Conservation (phyloP, 2,888 invertebrate species). For the Lordiphosa andalusiaca region DNA sequence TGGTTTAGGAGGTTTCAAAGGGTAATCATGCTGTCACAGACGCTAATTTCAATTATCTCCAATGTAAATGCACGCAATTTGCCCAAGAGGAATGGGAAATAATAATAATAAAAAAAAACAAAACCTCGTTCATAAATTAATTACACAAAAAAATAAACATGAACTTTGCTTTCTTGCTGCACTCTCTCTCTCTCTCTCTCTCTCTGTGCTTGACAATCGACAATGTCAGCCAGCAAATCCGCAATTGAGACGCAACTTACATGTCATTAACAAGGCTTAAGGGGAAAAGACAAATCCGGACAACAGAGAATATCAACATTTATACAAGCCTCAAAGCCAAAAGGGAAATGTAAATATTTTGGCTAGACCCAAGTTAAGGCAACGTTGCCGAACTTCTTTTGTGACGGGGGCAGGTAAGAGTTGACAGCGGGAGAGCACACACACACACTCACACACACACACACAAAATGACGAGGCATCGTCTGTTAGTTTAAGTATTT, state of each 20-base stretch:
- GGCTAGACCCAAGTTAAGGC: constrained; percentile 16
- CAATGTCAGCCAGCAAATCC: constrained; percentile 69
- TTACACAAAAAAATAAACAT: constrained; percentile 19
- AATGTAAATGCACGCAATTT: constrained; percentile 68
- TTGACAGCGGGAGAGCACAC: background rate
- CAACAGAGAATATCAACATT: constrained; percentile 25
- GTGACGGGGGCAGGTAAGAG: background rate
- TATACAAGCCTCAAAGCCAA: constrained; percentile 37
- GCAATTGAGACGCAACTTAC: constrained; percentile 73
- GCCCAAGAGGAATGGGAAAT: constrained; percentile 30
- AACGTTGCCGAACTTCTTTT: constrained; percentile 44
- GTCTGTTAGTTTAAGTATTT: background rate
- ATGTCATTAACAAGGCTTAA: constrained; percentile 71
- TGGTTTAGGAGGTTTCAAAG: constrained; percentile 44
- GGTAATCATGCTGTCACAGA: constrained; percentile 71
- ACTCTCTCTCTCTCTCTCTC: no score
- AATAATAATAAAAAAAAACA: background rate
- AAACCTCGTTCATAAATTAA: constrained; percentile 33
- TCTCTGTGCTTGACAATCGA: constrained; percentile 51
- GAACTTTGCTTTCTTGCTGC: constrained; percentile 25
- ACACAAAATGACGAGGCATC: background rate
- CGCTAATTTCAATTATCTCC: constrained; percentile 71
- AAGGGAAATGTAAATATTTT: constrained; percentile 37
- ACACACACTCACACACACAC: background rate
- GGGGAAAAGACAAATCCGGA: constrained; percentile 25